Evolutionary conservation across 2,113 vertebrate genomes (phyloP).

Genomic region (Nothobranchius furzeri): DNA sequence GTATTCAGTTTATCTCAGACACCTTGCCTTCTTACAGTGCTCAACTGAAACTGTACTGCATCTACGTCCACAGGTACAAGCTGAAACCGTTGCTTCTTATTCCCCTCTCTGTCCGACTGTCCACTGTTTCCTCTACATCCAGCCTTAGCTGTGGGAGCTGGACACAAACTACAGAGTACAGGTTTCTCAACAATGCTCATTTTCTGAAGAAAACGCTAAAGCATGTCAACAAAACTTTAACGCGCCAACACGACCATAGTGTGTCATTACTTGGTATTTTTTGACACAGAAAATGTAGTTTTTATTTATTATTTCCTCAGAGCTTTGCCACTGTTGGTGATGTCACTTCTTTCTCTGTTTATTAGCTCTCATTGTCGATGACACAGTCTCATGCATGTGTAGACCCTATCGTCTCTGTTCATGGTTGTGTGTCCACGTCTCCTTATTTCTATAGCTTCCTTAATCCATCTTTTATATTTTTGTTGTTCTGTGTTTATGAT

Average conservation of each 20-base stretch:
- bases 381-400: no score
- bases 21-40: slow-evolving; percentile 2
- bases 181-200: slow-evolving; percentile 20
- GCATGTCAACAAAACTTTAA: not conserved
- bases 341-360: no score
- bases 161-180: slow-evolving; percentile 1
- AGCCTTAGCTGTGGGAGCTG: slow-evolving; percentile 40
- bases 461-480: no score
- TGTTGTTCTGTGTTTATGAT: no score
- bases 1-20: slow-evolving; percentile 41
- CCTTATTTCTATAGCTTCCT: no score
- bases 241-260: not conserved
- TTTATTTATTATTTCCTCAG: no score
- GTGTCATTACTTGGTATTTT: no score
- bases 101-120: slow-evolving; percentile 19
- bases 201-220: not conserved
- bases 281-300: no score
- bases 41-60: slow-evolving; percentile 14
- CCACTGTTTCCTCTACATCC: slow-evolving; percentile 24
- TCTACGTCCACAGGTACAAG: slow-evolving; percentile 20
- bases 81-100: slow-evolving; percentile 8
- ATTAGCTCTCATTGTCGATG: no score
- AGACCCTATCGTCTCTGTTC: no score
- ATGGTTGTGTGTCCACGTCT: no score
- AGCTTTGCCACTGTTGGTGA: no score